Conservation (phyloP, 1,140 invertebrate genomes). For the Drosophila nikananu region DNA sequence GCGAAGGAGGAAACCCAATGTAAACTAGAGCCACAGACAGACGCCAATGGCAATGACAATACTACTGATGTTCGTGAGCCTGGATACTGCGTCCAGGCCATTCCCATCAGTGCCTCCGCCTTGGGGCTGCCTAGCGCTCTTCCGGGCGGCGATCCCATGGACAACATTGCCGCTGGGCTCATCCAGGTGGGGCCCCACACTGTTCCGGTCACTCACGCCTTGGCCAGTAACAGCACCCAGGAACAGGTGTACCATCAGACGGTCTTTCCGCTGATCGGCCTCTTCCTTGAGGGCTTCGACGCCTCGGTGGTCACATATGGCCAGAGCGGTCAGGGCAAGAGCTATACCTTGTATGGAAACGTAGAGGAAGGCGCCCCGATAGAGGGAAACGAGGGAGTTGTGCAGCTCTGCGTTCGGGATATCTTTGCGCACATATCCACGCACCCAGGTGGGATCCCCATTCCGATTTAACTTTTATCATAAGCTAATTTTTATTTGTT, state of each 20-base stretch:
- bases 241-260: constrained; percentile 85
- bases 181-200: constrained; percentile 79
- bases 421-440: constrained; percentile 89
- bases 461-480: too few species aligned
- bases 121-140: constrained; percentile 82
- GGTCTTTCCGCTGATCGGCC: constrained; percentile 87
- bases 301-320: constrained; percentile 92
- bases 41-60: constrained; percentile 51
- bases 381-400: constrained; percentile 91
- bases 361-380: constrained; percentile 89
- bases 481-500: not conserved
- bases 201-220: constrained; percentile 84
- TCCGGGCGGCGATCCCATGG: constrained; percentile 61
- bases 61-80: not conserved
- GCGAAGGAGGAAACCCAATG: not conserved
- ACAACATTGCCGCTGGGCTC: constrained; percentile 75
- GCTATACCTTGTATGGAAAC: constrained; percentile 91
- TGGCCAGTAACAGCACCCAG: constrained; percentile 85
- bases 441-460: constrained; percentile 79
- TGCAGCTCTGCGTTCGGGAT: constrained; percentile 91
- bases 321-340: constrained; percentile 92
- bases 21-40: constrained; percentile 24
- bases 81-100: constrained; percentile 87
- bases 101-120: constrained; percentile 86
- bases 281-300: constrained; percentile 90